Evolutionary conservation across 2,888 invertebrate species (phyloP).

Genomic region (Agapostemon virescens): DNA sequence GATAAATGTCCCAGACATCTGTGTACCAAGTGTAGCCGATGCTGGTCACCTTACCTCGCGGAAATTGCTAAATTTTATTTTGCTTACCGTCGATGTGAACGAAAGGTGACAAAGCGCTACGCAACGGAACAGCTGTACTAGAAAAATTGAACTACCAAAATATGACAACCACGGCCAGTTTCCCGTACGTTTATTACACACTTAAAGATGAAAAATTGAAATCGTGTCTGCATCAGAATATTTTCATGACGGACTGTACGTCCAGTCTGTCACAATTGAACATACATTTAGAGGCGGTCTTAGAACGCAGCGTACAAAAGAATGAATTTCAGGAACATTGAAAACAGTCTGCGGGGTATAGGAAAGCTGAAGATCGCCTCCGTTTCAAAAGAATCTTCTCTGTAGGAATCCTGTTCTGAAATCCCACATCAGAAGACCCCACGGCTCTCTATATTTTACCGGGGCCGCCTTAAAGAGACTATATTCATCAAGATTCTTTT

Average conservation of each 20-base stretch:
- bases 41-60: too few species aligned
- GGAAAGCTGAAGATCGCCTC: not conserved
- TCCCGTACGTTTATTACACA: not conserved
- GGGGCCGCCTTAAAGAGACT: constrained; percentile 46
- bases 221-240: too few species aligned
- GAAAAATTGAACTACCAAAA: not conserved
- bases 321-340: not conserved
- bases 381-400: constrained; percentile 12
- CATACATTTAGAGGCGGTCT: not conserved
- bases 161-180: not conserved
- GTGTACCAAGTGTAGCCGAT: too few species aligned
- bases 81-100: too few species aligned
- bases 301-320: not conserved
- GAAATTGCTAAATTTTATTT: too few species aligned
- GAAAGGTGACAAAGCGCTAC: too few species aligned
- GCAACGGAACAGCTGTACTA: not conserved
- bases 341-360: not conserved
- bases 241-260: too few species aligned
- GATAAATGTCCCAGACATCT: too few species aligned
- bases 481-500: constrained; percentile 62
- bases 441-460: constrained; percentile 21
- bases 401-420: not conserved
- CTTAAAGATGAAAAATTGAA: not conserved
- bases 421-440: constrained; percentile 1
- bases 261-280: not conserved